Base-by-base conservation (phyloP, 2,888 invertebrate genomes). In the Lepidocyrtoides sp. region DNA sequence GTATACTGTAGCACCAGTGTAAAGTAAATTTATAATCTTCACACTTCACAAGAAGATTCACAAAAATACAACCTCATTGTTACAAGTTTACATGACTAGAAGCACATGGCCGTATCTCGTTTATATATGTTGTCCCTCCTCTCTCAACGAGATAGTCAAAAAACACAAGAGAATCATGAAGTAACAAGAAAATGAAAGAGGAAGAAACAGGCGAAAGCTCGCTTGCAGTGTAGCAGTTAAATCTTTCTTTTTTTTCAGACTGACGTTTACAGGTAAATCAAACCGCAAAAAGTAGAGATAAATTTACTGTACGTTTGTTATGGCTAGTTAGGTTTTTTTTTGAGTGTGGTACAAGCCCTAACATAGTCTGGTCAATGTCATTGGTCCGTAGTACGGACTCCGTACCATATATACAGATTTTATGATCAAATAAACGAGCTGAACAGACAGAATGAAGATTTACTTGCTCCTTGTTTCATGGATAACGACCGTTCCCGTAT, bases 401-500 rank as follows among this genome's bases (percentile, higher is more conserved):
- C 54, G 36, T 20, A 79, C 79, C 17, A 2, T 84, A 69, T 63
- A 17, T 41, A 41, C 36, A 57, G 54, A 88, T 88, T 88, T 88
- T 88, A 88, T 79, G 88, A 82, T 81, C 32, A 88, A 88, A 88
- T 69, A 88, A 88, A 88, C 63, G 44, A 69, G 87, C 63, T 57
- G 87, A 87, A 29, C 54, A 79, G 79, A 87, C 79, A 79, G 79
- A 87, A 87, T 63, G 79, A 87, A 87, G 87, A 87, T 87, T 87
- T 87, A 87, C 79, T 79, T 66, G 44, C 77, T 77, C 77, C 60
- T 86, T 86, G 85, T 85, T 85, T 72, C 57, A 60, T 63, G 77
- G 54, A 60, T 86, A 86, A 86, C 86, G 77, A 77, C 79, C 32
- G 51, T 12, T 44, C 17, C 75, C 36, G 88, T 32, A 54, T 82